Percentiles rank a stretch among this genome's conserved stretches.
These are phyloP conservation scores for Portevinia maculata DNA, from an alignment of 2,888 invertebrate species.

Conservation along the genomic window DNA sequence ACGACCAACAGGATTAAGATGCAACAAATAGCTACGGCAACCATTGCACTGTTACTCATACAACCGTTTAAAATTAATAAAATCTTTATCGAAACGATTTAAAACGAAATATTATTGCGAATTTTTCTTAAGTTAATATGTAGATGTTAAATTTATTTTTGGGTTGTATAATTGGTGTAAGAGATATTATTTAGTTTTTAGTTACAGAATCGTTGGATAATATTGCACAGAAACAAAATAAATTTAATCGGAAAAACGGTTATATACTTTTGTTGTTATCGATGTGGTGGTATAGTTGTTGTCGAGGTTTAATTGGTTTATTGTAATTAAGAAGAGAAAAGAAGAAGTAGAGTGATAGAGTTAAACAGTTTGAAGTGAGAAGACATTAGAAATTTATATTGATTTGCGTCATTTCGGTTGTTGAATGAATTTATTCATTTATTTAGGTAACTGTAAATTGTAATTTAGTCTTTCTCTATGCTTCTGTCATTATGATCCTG, in stretches of 20 bases:
- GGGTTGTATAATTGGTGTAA: neutral
- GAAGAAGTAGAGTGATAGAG: slow-evolving; percentile 60
- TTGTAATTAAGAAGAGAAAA: slow-evolving; percentile 55
- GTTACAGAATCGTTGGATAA: neutral
- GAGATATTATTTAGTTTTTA: neutral
- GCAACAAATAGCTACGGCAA: slow-evolving; percentile 92
- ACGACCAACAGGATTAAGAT: slow-evolving; percentile 91
- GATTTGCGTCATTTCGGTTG: slow-evolving; percentile 33
- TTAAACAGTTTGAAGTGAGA: slow-evolving; percentile 29
- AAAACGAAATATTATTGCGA: slow-evolving; percentile 15
- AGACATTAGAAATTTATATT: slow-evolving; percentile 57
- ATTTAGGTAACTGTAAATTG: neutral
- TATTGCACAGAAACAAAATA: slow-evolving; percentile 15
- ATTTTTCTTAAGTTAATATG: neutral
- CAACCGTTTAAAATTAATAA: slow-evolving; percentile 68
- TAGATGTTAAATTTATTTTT: neutral
- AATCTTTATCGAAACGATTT: slow-evolving; percentile 65
- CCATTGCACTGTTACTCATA: slow-evolving; percentile 86
- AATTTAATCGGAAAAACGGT: slow-evolving; percentile 29
- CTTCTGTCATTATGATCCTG: slow-evolving; percentile 30
- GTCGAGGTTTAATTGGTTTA: neutral
- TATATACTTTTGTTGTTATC: slow-evolving; percentile 9
- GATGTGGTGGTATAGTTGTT: neutral
- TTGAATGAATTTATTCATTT: slow-evolving; percentile 18
- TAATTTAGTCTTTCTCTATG: slow-evolving; percentile 6